Evolutionary conservation across 2,797 vertebrate species (phyloP), one percentile per base, ranked within the genome.

Genomic region (Helicolenus hilgendorfi): DNA sequence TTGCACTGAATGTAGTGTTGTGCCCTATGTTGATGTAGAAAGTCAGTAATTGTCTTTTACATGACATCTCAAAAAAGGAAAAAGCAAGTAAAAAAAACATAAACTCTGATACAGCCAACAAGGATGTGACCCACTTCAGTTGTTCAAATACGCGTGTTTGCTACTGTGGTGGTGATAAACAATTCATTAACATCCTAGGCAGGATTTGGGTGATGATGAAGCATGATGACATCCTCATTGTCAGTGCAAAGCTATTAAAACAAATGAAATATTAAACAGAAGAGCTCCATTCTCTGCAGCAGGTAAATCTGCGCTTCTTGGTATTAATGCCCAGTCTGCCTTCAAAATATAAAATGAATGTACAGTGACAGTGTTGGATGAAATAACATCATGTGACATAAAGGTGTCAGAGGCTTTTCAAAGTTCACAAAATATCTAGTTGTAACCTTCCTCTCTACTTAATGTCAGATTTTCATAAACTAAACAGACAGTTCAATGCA

Each of bases 71-170:
- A 36, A 9, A 11, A 36, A 36, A 8, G 35, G 9, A 36, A 36
- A 36, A 36, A 36, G 35, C 35, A 36, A 36, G 35, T 10, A 3
- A 36, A 36, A 36, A 36, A 9, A 53, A n/a, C 49, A 22, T 29
- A 72, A 83, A 85, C 36, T 77, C 75, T 79, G n/a, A 79, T 58
- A 3, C 72, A 77, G 4, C 55, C 5, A 49, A 55, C 27, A 31
- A 26, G 35, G 36, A 83, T 10, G 41, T 85, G 89, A 91, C 91
- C 92, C 81, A 92, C 58, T 92, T 94, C 71, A 85, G 63, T 53
- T 88, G 62, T 59, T 14, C 49, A 83, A 88, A 87, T 33, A 59
- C 2, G 2, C 55, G 60, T 72, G 63, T 82, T 82, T 87, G 59
- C 77, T 29, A 73, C 33, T 63, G 26, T 11, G 3, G 35, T 33